A percentile compares a stretch with the other conserved stretches of the same genome.
Evolutionary conservation across 92 coral and sea anemone genomes (phyloP).

Genomic region (Virgularia gustaviana): DNA sequence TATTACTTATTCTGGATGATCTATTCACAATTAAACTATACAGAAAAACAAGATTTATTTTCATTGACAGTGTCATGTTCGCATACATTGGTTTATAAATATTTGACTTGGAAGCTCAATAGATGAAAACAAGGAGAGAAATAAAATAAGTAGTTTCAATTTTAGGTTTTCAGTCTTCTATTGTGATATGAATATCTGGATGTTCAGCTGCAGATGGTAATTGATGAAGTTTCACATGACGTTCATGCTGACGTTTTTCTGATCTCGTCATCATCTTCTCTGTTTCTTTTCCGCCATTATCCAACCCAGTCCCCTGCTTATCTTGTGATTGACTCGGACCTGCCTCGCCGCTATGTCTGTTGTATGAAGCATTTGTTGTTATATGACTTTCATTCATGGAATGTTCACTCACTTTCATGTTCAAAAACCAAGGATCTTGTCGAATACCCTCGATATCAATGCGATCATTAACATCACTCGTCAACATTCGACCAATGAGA

Average conservation of each 20-base stretch:
- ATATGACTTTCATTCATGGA: constrained; percentile 22
- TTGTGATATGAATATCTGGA: constrained; percentile 30
- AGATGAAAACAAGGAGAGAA: too few relatives aligned
- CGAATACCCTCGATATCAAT: constrained; percentile 65
- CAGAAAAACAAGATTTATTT: too few relatives aligned
- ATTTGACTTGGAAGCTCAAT: too few relatives aligned
- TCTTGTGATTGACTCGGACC: not conserved
- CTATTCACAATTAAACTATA: too few relatives aligned
- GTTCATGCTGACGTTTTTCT: not conserved
- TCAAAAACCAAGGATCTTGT: constrained; percentile 76
- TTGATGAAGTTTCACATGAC: constrained; percentile 7
- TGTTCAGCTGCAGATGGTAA: constrained; percentile 28
- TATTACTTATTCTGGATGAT: too few relatives aligned
- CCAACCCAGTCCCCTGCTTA: not conserved
- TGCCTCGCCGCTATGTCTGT: not conserved
- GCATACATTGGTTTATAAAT: too few relatives aligned
- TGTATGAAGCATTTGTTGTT: not conserved
- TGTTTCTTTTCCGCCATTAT: not conserved
- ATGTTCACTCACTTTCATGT: constrained; percentile 45
- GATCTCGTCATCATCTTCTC: constrained; percentile 8
- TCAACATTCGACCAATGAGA: constrained; percentile 72
- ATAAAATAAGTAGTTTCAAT: too few relatives aligned
- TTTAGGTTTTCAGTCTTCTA: constrained; percentile 20
- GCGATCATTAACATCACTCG: constrained; percentile 72
- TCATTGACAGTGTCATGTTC: too few relatives aligned